Evolutionary conservation across 2,888 invertebrate genomes (phyloP), one percentile per base, ranked within the genome.

Genomic region (Clostera curtula): DNA sequence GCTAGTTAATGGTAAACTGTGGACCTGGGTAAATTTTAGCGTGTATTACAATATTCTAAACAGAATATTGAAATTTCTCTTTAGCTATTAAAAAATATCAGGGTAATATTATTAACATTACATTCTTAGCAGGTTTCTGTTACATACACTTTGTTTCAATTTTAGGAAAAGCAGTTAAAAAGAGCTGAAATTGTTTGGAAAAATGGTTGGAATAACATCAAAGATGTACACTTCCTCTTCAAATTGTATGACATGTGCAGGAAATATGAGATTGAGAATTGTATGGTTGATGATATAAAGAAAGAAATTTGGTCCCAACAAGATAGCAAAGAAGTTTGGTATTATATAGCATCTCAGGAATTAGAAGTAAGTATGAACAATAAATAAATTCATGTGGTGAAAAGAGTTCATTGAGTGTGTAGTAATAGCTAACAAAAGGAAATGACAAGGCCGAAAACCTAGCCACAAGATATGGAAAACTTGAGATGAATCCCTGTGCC

Each of bases 181-280:
- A 82, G 87, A 37, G 87, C 87, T 12, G 77, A 85, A 29, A 66
- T 89, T 6, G 76, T 90, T 19, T 90, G 89, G 75, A 84, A 80
- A 27, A 87, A 87, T 62, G 88, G 88, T 5, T 62, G 85, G 12
- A 86, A 87, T 34, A 85, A 83, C 36, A 73, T 90, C 4, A 67
- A 73, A 9, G 77, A 87, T 43, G 64, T 88, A 2, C 67, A 75
- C 12, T 88, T 88, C 36, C 68, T 89, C n/a, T 84, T 89, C 11
- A 84, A 87, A 39, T 45, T 92, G 13, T 72, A 91, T 19, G 85
- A 88, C 22, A 62, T 87, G 14, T 67, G 87, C 6, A 77, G 86
- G 31, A 72, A 85, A 34, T 89, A 87, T 72, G 73, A 79, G 16
- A 86, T 89, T 42, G 87, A 90, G 1, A 73, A 77, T 6, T 62